These are phyloP conservation scores for Halichoeres trimaculatus DNA, from an alignment of 2,113 vertebrate genomes.

Conservation along the genomic window DNA sequence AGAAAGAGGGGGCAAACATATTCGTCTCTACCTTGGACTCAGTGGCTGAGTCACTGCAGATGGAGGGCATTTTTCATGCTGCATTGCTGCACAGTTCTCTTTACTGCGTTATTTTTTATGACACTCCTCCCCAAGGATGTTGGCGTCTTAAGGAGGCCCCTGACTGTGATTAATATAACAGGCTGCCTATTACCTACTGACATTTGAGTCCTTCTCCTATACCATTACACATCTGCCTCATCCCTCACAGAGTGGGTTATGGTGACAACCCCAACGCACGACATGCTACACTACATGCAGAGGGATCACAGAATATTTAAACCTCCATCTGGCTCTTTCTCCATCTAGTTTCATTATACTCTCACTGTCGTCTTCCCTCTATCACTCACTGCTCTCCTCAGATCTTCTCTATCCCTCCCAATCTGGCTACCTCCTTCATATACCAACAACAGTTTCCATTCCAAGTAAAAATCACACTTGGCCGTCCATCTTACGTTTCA, in stretches of 20 bases:
- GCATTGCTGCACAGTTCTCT: constrained; percentile 67
- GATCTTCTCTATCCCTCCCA: constrained; percentile 17
- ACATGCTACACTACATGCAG: constrained; percentile 15
- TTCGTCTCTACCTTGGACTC: constrained; percentile 72
- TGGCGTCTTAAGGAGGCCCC: constrained; percentile 63
- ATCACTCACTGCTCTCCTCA: constrained; percentile 10
- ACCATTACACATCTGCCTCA: constrained; percentile 30
- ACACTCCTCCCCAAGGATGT: constrained; percentile 70
- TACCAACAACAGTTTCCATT: constrained; percentile 6
- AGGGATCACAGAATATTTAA: constrained; percentile 35
- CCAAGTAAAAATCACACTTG: constrained; percentile 21
- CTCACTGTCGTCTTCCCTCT: constrained; percentile 18
- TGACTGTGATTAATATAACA: constrained; percentile 73
- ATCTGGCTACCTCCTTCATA: constrained; percentile 8
- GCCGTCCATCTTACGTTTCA: constrained; percentile 7
- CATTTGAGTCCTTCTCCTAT: constrained; percentile 63
- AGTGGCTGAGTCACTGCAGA: constrained; percentile 78
- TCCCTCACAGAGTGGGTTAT: constrained; percentile 24
- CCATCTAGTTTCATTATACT: constrained; percentile 34
- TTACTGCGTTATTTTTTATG: constrained; percentile 67
- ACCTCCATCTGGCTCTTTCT: constrained; percentile 28
- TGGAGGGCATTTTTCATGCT: constrained; percentile 79
- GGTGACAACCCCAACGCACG: constrained; percentile 21
- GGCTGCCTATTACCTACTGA: constrained; percentile 58
- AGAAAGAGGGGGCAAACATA: constrained; percentile 60